Evolutionary conservation across 2,113 vertebrate genomes (phyloP).

Genomic region (Cairina moschata): DNA sequence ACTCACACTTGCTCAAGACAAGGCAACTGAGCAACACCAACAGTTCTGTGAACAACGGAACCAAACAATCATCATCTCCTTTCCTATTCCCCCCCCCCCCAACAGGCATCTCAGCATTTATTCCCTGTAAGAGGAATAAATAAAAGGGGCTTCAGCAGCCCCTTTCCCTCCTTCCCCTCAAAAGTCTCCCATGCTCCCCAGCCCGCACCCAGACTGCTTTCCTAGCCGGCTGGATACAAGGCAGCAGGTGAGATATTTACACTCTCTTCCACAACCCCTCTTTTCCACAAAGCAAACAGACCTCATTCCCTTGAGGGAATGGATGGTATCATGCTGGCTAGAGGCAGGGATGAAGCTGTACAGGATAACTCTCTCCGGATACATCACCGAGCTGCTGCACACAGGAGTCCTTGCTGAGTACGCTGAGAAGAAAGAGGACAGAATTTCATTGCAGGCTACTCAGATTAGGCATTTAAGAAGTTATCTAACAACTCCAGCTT

Average conservation of each 20-base stretch:
- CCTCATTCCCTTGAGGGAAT: background rate
- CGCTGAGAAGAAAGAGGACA: background rate
- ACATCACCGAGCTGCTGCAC: background rate
- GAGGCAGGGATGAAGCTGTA: constrained; percentile 20
- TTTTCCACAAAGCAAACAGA: background rate
- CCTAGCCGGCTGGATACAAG: background rate
- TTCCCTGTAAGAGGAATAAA: background rate
- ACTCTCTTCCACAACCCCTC: background rate
- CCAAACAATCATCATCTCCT: background rate
- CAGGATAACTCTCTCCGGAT: background rate
- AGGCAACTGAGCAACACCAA: constrained; percentile 37
- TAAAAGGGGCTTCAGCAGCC: background rate
- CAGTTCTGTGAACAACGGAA: background rate
- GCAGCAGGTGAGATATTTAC: background rate
- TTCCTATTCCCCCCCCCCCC: background rate
- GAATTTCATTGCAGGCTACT: background rate
- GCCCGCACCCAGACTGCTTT: background rate
- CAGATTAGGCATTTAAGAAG: background rate
- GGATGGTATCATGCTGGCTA: constrained; percentile 1
- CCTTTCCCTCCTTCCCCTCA: background rate
- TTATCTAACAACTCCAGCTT: background rate
- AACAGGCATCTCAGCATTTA: background rate
- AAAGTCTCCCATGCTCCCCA: background rate
- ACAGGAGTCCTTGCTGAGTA: background rate
- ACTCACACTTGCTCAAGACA: constrained; percentile 16